Conservation (phyloP, 2,888 invertebrate genomes). For the Sinopyrophorus schimmeli region DNA sequence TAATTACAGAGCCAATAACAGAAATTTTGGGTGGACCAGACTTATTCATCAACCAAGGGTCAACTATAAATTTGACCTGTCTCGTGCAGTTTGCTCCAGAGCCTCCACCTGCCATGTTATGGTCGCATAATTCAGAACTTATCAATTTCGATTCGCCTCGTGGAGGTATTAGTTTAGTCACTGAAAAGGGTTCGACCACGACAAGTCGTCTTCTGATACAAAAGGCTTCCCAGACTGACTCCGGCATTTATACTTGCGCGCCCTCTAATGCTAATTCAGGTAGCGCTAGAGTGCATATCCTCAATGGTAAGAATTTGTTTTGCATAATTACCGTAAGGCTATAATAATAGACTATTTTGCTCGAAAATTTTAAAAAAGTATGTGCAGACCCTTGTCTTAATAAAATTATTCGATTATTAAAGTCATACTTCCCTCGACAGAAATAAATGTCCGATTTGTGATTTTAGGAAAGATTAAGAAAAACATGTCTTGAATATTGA, state of each 20-base stretch:
- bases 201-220: constrained; percentile 83
- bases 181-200: constrained; percentile 82
- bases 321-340: background rate
- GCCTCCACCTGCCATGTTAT: constrained; percentile 79
- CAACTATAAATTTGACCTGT: constrained; percentile 87
- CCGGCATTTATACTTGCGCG: constrained; percentile 81
- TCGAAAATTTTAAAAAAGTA: too few relatives aligned
- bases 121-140: constrained; percentile 81
- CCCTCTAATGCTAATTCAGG: constrained; percentile 83
- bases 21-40: constrained; percentile 81
- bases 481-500: too few relatives aligned
- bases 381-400: too few relatives aligned
- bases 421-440: too few relatives aligned
- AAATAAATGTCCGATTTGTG: too few relatives aligned
- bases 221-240: constrained; percentile 77
- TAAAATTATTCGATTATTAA: too few relatives aligned
- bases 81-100: constrained; percentile 82
- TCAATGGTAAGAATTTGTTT: constrained; percentile 72
- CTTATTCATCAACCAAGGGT: constrained; percentile 82
- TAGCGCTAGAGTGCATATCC: constrained; percentile 79
- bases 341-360: background rate
- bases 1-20: constrained; percentile 74
- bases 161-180: constrained; percentile 84
- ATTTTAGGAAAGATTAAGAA: too few relatives aligned
- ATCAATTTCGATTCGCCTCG: constrained; percentile 90